phyloP scores from a whole-genome alignment of 2,797 vertebrate species.

The Pteronotus mesoamericanus region DNA sequence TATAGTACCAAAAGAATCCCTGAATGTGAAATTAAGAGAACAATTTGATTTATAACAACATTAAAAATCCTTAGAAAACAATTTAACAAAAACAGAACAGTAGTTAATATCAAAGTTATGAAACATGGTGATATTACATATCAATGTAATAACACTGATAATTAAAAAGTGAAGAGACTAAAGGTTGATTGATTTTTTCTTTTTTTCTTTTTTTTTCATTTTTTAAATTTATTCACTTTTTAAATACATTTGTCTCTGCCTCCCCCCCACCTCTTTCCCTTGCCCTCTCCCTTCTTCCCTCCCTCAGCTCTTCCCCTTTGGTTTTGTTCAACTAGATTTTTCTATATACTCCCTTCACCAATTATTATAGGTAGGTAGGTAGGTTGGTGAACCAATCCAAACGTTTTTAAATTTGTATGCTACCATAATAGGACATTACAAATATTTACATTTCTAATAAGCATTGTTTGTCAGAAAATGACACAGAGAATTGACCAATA shows the following conservation, averaged over 20 bases:
- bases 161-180: not conserved
- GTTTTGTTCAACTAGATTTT: not conserved
- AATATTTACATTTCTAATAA: not conserved
- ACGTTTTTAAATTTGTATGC: not conserved
- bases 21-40: not conserved
- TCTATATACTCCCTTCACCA: not conserved
- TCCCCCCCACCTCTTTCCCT: no score
- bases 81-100: not conserved
- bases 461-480: not conserved
- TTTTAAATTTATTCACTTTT: no score
- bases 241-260: no score
- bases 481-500: not conserved
- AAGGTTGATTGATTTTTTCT: not conserved
- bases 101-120: not conserved
- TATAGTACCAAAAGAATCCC: not conserved
- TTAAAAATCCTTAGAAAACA: not conserved
- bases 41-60: not conserved
- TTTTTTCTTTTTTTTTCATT: no score
- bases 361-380: not conserved
- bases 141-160: not conserved
- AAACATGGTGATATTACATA: not conserved
- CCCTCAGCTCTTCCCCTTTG: no score
- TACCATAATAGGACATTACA: not conserved
- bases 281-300: no score
- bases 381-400: not conserved